Percentiles rank a stretch among this genome's conserved stretches.
Evolutionary conservation across 1,140 invertebrate genomes (phyloP).

Genomic region (Hormaphis cornu): DNA sequence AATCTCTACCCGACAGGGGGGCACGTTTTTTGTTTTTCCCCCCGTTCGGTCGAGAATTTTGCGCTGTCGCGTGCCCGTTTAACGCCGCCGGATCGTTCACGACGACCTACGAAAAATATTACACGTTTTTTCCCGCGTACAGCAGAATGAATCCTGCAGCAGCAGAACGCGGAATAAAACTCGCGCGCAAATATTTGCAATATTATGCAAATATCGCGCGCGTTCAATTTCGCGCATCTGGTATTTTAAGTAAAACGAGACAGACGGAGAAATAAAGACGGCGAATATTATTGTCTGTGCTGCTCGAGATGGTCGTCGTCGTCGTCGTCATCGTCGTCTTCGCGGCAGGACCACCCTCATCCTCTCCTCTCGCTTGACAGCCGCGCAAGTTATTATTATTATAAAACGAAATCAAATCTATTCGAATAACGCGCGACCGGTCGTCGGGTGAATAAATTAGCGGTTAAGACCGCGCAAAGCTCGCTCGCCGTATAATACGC

Average conservation of each 20-base stretch:
- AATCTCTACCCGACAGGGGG: too few relatives aligned
- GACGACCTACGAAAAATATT: too few relatives aligned
- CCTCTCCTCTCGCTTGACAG: constrained; percentile 19
- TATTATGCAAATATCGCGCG: constrained; percentile 19
- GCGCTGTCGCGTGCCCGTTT: too few relatives aligned
- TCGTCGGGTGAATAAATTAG: constrained; percentile 31
- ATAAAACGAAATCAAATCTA: constrained; percentile 33
- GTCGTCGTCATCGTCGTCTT: too few relatives aligned
- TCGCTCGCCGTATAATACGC: background rate
- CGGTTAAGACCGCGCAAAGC: constrained; percentile 30
- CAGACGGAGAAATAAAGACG: background rate
- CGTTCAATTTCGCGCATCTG: constrained; percentile 31
- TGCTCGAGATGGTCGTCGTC: background rate
- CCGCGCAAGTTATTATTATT: constrained; percentile 31
- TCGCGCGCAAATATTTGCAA: background rate
- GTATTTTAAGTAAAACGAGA: constrained; percentile 29
- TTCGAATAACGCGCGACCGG: constrained; percentile 31
- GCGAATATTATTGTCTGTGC: too few relatives aligned
- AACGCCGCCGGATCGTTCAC: too few relatives aligned
- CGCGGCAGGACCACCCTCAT: too few relatives aligned
- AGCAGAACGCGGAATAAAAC: constrained; percentile 25
- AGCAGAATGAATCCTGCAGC: too few relatives aligned
- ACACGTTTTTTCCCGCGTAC: background rate
- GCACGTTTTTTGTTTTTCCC: too few relatives aligned
- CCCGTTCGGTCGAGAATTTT: too few relatives aligned